Percentiles rank a stretch among this genome's conserved stretches.
phyloP scores from a whole-genome alignment of 2,888 invertebrate genomes.

The Pachymerium ferrugineum region DNA sequence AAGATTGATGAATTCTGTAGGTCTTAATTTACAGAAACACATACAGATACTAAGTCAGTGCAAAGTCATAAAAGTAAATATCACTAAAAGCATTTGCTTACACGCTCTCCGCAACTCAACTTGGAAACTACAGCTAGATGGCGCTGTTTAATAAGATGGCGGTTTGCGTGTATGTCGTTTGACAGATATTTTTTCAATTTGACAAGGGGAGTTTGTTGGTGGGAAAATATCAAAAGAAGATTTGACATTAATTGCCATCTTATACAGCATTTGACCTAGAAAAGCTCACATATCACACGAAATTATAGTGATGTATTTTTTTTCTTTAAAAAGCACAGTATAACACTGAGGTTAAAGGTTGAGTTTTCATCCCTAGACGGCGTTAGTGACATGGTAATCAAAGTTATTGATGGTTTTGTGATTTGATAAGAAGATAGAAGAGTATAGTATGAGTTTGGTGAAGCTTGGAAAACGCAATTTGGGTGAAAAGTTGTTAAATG shows the following conservation, averaged over 20 bases:
- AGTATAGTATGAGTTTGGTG: not conserved
- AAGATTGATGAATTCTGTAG: too few relatives aligned
- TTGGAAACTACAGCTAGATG: not conserved
- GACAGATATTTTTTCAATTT: not conserved
- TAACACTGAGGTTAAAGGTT: not conserved
- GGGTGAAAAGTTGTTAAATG: conserved; percentile 22
- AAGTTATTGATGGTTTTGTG: not conserved
- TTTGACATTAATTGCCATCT: conserved; percentile 18
- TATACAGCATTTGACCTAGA: not conserved
- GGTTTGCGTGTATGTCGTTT: not conserved
- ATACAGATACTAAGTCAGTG: too few relatives aligned
- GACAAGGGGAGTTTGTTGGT: not conserved
- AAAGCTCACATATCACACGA: not conserved
- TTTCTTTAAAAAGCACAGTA: not conserved
- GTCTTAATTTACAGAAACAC: too few relatives aligned
- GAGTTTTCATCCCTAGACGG: not conserved
- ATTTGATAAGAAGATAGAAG: not conserved
- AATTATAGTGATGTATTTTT: conserved; percentile 12
- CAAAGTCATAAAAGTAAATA: too few relatives aligned
- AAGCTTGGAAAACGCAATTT: not conserved
- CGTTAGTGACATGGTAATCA: too few relatives aligned
- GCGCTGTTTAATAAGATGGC: not conserved
- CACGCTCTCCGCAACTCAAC: too few relatives aligned
- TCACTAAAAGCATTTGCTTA: too few relatives aligned
- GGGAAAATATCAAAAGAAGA: not conserved